Percentiles rank a stretch among this genome's conserved stretches.
Conservation (phyloP, 2,113 vertebrate genomes). For the Gnathonemus echidnorhynchus region DNA sequence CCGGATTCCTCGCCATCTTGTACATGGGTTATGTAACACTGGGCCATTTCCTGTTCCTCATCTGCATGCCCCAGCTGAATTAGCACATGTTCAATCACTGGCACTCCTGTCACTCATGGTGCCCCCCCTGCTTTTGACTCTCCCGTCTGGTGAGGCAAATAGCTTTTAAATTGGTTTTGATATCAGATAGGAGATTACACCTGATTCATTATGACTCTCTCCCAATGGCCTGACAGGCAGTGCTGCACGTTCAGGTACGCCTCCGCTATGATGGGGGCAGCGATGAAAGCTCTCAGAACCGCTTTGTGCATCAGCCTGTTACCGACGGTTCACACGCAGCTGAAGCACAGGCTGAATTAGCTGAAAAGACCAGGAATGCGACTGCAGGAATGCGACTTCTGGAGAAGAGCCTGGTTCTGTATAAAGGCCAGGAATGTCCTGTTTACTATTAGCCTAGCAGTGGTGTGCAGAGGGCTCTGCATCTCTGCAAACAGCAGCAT, state of each 20-base stretch:
- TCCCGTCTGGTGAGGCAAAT: neutral
- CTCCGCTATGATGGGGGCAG: neutral
- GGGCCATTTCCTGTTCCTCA: conserved; percentile 21
- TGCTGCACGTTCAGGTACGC: neutral
- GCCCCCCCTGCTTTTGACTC: neutral
- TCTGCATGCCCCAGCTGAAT: conserved; percentile 15
- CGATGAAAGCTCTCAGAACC: neutral
- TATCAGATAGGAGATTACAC: conserved; percentile 8
- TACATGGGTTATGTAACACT: conserved; percentile 41
- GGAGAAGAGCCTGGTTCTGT: neutral
- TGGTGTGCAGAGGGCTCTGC: neutral
- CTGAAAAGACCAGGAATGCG: neutral
- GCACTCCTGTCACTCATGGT: neutral
- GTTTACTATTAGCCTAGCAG: neutral
- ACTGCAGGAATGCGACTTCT: neutral
- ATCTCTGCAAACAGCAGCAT: neutral
- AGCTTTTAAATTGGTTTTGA: conserved; percentile 9
- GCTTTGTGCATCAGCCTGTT: neutral
- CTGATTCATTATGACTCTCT: neutral
- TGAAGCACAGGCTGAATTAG: neutral
- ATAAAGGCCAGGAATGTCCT: neutral
- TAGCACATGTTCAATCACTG: neutral
- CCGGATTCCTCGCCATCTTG: conserved; percentile 25
- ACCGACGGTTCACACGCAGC: neutral
- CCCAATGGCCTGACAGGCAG: neutral